These are phyloP conservation scores for Doryteuthis pealeii DNA, from an alignment of 1,140 invertebrate species.

Conservation along the genomic window DNA sequence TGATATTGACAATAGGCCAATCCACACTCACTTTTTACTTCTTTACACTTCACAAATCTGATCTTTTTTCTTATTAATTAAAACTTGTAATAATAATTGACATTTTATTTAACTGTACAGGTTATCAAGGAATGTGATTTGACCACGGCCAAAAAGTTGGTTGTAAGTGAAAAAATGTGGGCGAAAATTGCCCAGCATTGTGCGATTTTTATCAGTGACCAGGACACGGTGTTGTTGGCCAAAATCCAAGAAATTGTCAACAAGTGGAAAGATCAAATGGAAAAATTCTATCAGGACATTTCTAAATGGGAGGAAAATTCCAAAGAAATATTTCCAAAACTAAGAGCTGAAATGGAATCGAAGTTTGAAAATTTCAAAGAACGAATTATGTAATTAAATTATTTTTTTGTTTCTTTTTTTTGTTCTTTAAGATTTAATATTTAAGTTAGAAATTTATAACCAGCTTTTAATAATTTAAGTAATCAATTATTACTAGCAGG, in stretches of 20 bases:
- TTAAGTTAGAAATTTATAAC: too few species aligned
- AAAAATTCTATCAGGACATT: constrained; percentile 48
- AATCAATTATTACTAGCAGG: too few species aligned
- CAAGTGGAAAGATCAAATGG: constrained; percentile 52
- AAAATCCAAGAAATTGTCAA: constrained; percentile 53
- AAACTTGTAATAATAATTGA: too few species aligned
- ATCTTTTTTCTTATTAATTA: too few species aligned
- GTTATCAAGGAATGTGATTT: constrained; percentile 55
- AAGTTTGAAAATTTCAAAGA: constrained; percentile 46
- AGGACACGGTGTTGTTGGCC: constrained; percentile 55
- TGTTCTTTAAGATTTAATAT: too few species aligned
- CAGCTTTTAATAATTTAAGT: too few species aligned
- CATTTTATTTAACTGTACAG: too few species aligned
- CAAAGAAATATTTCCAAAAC: constrained; percentile 30
- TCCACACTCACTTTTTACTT: too few species aligned
- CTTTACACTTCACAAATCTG: too few species aligned
- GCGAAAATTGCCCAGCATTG: constrained; percentile 57
- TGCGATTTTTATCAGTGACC: constrained; percentile 56
- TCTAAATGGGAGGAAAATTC: constrained; percentile 48
- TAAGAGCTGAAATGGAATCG: constrained; percentile 33
- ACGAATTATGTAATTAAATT: constrained; percentile 49
- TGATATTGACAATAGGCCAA: too few species aligned
- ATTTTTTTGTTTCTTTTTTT: too few species aligned
- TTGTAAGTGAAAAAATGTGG: constrained; percentile 58
- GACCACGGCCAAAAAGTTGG: constrained; percentile 54